phyloP scores from a whole-genome alignment of 2,888 invertebrate species.

The Ctena decussata region DNA sequence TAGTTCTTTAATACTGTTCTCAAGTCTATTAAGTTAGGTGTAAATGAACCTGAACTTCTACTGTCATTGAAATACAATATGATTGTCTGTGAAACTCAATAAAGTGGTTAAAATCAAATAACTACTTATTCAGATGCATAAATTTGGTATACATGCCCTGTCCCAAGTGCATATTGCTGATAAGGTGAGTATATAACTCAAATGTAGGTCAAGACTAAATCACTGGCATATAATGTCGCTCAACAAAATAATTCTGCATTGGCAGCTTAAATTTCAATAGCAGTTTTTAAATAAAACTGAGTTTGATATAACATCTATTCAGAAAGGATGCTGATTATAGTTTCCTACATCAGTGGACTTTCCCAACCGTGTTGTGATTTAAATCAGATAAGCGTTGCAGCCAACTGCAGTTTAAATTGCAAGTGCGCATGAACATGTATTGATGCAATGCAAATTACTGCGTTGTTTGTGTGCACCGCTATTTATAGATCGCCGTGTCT shows the following conservation, averaged over 20 bases:
- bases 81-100: too few relatives aligned
- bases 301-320: neutral
- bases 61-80: too few relatives aligned
- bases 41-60: too few relatives aligned
- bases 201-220: constrained; percentile 1
- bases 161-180: neutral
- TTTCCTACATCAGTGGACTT: neutral
- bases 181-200: too few relatives aligned
- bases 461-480: constrained; percentile 3
- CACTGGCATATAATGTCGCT: neutral
- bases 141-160: too few relatives aligned
- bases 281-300: too few relatives aligned
- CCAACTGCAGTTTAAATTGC: constrained; percentile 7
- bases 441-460: constrained; percentile 17
- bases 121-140: too few relatives aligned
- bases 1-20: too few relatives aligned
- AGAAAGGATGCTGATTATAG: neutral
- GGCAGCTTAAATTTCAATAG: neutral
- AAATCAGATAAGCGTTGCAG: neutral
- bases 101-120: too few relatives aligned
- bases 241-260: constrained; percentile 7
- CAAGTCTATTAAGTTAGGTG: too few relatives aligned
- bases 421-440: constrained; percentile 13
- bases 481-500: neutral
- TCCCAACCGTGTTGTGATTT: neutral